These are phyloP conservation scores for Pachypsylla venusta DNA, from an alignment of 1,140 invertebrate genomes.

Conservation along the genomic window DNA sequence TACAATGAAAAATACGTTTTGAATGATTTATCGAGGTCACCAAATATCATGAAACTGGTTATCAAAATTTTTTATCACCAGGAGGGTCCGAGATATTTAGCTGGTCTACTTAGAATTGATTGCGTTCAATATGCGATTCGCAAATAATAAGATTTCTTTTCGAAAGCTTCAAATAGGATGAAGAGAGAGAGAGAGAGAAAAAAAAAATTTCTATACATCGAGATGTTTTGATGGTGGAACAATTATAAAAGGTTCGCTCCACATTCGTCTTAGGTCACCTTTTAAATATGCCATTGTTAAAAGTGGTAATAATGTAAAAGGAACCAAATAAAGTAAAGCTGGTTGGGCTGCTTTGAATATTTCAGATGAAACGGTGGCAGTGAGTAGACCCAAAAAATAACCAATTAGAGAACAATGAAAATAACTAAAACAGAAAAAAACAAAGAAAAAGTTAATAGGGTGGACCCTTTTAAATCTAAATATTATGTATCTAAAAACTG, in stretches of 20 bases:
- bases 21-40: too few relatives aligned
- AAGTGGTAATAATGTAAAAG: slow-evolving; percentile 88
- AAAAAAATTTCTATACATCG: slow-evolving; percentile 44
- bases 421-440: slow-evolving; percentile 38
- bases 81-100: too few relatives aligned
- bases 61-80: too few relatives aligned
- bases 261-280: slow-evolving; percentile 87
- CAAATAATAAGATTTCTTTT: too few relatives aligned
- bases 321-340: slow-evolving; percentile 89
- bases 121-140: too few relatives aligned
- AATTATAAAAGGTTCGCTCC: slow-evolving; percentile 90
- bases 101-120: too few relatives aligned
- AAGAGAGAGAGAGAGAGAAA: too few relatives aligned
- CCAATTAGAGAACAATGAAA: slow-evolving; percentile 97
- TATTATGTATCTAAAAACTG: too few relatives aligned
- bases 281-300: slow-evolving; percentile 96
- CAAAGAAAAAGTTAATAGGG: neutral
- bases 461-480: neutral
- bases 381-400: slow-evolving; percentile 90
- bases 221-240: slow-evolving; percentile 57
- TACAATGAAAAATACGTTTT: too few relatives aligned
- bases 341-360: slow-evolving; percentile 96
- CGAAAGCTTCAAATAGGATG: too few relatives aligned
- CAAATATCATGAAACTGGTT: too few relatives aligned
- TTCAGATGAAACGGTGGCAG: slow-evolving; percentile 91